Percentiles rank a stretch among this genome's conserved stretches.
Evolutionary conservation across 1,140 invertebrate species (phyloP).

Genomic region (Anadara kagoshimensis): DNA sequence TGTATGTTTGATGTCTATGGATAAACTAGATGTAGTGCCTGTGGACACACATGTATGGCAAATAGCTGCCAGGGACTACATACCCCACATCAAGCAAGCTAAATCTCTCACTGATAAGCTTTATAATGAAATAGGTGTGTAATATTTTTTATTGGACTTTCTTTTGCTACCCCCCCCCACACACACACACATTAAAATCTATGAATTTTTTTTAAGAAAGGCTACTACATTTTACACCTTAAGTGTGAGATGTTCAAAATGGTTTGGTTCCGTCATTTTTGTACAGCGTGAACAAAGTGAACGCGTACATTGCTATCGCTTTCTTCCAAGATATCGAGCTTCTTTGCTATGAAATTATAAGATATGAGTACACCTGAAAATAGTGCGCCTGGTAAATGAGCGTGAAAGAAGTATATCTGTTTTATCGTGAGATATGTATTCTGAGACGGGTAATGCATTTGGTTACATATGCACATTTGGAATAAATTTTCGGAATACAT

Average conservation of each 20-base stretch:
- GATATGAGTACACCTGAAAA: too few species aligned
- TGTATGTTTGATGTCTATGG: constrained; percentile 96
- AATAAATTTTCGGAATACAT: too few species aligned
- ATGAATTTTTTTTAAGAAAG: neutral
- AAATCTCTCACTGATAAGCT: constrained; percentile 89
- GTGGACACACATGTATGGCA: constrained; percentile 98
- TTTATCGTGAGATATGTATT: too few species aligned
- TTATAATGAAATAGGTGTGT: constrained; percentile 86
- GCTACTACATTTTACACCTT: neutral
- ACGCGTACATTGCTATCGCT: too few species aligned
- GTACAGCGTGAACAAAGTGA: too few species aligned
- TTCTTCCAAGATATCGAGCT: too few species aligned
- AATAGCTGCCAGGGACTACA: constrained; percentile 87
- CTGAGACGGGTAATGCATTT: too few species aligned
- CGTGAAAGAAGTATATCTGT: too few species aligned
- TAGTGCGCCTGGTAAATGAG: too few species aligned
- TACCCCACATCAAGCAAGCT: constrained; percentile 84
- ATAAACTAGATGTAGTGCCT: constrained; percentile 90
- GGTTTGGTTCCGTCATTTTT: neutral
- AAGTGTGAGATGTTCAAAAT: neutral
- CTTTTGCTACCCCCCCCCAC: neutral
- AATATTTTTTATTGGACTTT: too few species aligned
- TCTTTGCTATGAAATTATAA: too few species aligned
- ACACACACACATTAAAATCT: neutral
- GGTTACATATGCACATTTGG: too few species aligned